Evolutionary conservation across 2,888 invertebrate genomes (phyloP).

Genomic region (Drosophila emarginata): DNA sequence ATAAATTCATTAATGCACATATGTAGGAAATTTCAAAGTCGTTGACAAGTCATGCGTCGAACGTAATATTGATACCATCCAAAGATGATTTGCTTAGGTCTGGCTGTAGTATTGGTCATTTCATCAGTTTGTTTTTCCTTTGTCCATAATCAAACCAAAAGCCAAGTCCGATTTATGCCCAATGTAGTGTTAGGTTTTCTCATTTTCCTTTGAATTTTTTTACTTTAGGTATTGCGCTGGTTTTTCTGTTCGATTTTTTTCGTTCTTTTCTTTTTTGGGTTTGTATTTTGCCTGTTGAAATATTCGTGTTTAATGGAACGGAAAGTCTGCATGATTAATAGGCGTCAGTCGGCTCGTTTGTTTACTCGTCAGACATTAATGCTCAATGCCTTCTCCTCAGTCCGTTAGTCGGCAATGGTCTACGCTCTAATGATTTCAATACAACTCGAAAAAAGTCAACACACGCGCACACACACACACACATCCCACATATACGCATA

Average conservation of each 20-base stretch:
- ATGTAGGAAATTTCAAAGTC: not conserved
- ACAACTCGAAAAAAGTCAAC: slow-evolving; percentile 60
- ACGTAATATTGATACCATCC: not conserved
- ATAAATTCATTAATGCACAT: not conserved
- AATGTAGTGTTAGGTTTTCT: not conserved
- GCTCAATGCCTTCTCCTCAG: slow-evolving; percentile 16
- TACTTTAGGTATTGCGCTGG: no score
- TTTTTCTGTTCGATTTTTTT: not conserved
- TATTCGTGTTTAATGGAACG: slow-evolving; percentile 74
- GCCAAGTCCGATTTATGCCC: slow-evolving; percentile 1
- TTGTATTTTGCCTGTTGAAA: slow-evolving; percentile 43
- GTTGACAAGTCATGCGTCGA: not conserved
- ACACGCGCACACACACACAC: slow-evolving; percentile 24
- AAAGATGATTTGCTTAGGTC: not conserved
- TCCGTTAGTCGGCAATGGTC: slow-evolving; percentile 8
- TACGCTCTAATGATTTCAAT: slow-evolving; percentile 73
- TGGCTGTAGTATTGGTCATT: not conserved
- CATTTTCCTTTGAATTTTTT: not conserved
- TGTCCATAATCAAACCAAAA: not conserved
- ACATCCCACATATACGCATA: not conserved
- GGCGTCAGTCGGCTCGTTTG: slow-evolving; percentile 72
- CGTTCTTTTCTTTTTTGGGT: slow-evolving; percentile 3
- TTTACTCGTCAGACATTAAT: slow-evolving; percentile 70
- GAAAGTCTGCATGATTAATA: slow-evolving; percentile 75
- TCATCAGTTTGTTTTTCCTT: not conserved